A percentile compares a stretch with the other conserved stretches of the same genome.
These are phyloP conservation scores for Oryzias sinensis DNA, from an alignment of 2,797 vertebrate species.

Conservation along the genomic window DNA sequence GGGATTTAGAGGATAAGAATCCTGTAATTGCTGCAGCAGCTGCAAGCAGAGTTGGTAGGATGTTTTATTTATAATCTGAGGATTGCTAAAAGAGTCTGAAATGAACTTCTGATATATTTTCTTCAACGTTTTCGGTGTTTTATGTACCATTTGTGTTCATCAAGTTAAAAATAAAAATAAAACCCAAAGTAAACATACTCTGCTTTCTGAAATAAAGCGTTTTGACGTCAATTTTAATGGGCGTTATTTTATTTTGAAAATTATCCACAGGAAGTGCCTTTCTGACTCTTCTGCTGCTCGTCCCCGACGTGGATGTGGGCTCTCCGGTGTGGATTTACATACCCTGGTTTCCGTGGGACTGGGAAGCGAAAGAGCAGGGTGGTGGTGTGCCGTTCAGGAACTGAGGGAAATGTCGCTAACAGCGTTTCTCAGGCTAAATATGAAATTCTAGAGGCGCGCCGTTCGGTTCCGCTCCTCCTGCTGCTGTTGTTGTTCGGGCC, in stretches of 20 bases:
- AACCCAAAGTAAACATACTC: not conserved
- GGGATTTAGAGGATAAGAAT: too few relatives aligned
- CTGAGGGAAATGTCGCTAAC: constrained; percentile 44
- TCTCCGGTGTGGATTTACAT: constrained; percentile 72
- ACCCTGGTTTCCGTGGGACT: constrained; percentile 75
- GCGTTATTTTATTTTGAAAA: constrained; percentile 31
- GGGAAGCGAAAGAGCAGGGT: constrained; percentile 52
- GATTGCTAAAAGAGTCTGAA: too few relatives aligned
- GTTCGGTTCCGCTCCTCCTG: not conserved
- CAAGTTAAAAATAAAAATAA: not conserved
- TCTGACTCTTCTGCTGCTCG: not conserved
- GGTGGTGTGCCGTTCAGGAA: constrained; percentile 69
- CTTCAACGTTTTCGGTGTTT: not conserved
- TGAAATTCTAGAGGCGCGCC: constrained; percentile 4
- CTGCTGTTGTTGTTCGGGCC: not conserved
- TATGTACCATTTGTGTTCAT: not conserved
- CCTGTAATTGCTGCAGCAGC: too few relatives aligned
- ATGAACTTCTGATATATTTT: not conserved
- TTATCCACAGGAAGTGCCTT: not conserved
- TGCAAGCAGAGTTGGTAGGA: too few relatives aligned
- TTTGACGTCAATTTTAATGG: not conserved
- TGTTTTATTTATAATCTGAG: too few relatives aligned
- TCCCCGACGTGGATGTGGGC: constrained; percentile 18
- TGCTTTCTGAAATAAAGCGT: not conserved
- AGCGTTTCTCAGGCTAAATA: constrained; percentile 12